phyloP scores from a whole-genome alignment of 2,888 invertebrate genomes.

The Xestoiulus laeticollis region DNA sequence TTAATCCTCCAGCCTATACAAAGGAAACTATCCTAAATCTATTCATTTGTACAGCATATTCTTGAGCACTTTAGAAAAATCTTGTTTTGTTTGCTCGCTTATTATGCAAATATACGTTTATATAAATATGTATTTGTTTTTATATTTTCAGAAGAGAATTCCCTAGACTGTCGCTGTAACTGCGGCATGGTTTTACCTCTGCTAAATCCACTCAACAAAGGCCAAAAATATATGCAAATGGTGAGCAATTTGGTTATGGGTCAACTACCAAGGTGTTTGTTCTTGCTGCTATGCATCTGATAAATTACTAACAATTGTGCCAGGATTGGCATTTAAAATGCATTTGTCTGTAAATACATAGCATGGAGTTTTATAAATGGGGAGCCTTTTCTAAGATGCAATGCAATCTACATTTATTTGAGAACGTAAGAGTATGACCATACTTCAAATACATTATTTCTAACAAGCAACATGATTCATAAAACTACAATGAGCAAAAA shows the following conservation, averaged over 20 bases:
- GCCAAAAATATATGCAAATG: conserved; percentile 48
- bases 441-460: too few relatives aligned
- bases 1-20: background rate
- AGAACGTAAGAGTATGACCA: too few relatives aligned
- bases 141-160: conserved; percentile 51
- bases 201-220: conserved; percentile 24
- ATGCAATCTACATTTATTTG: too few relatives aligned
- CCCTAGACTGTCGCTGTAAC: conserved; percentile 54
- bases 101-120: background rate
- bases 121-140: background rate
- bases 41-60: too few relatives aligned
- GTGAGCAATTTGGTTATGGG: conserved; percentile 28
- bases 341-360: too few relatives aligned
- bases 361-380: too few relatives aligned
- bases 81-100: background rate
- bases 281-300: background rate
- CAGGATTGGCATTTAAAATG: background rate
- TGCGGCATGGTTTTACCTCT: conserved; percentile 54
- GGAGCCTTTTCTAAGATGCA: too few relatives aligned
- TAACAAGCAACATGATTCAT: too few relatives aligned
- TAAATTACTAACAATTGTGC: background rate
- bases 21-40: background rate
- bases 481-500: too few relatives aligned
- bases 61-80: background rate
- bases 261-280: background rate